These are phyloP conservation scores for Gryllus longicercus DNA, from an alignment of 2,888 invertebrate species.

Conservation along the genomic window DNA sequence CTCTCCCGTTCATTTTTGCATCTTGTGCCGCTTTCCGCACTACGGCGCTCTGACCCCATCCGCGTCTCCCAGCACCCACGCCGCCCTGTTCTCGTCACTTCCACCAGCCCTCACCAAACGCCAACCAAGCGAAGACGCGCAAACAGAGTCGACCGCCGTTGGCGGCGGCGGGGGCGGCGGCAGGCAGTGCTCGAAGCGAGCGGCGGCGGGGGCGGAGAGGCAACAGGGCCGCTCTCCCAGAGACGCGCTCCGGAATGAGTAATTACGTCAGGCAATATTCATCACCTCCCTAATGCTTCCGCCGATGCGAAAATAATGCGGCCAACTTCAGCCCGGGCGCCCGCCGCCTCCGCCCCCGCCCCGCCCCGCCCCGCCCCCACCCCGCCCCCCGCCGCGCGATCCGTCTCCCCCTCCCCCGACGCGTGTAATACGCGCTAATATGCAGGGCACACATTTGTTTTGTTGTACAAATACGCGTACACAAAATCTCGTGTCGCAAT, in stretches of 20 bases:
- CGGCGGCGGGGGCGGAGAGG: no score
- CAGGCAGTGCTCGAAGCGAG: no score
- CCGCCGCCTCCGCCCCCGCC: not conserved
- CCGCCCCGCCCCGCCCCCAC: not conserved
- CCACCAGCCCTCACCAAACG: no score
- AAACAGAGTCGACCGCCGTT: no score
- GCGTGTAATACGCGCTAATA: not conserved
- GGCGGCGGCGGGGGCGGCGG: no score
- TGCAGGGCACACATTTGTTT: slow-evolving; percentile 8
- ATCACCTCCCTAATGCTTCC: slow-evolving; percentile 3
- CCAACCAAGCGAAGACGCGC: no score
- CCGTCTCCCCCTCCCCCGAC: not conserved
- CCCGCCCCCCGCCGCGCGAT: not conserved
- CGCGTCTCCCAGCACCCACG: no score
- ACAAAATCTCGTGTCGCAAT: slow-evolving; percentile 8
- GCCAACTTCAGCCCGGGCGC: not conserved
- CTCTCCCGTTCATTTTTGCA: no score
- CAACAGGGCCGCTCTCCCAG: no score
- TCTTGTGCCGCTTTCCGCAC: no score
- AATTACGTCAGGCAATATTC: slow-evolving; percentile 11
- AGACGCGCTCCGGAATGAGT: not conserved
- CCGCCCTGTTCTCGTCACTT: no score
- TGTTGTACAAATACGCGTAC: not conserved
- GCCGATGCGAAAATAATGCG: slow-evolving; percentile 5
- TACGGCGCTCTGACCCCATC: no score